Base-by-base conservation (phyloP, 2,797 vertebrate species). In the Parotocinclus haroldoi region DNA sequence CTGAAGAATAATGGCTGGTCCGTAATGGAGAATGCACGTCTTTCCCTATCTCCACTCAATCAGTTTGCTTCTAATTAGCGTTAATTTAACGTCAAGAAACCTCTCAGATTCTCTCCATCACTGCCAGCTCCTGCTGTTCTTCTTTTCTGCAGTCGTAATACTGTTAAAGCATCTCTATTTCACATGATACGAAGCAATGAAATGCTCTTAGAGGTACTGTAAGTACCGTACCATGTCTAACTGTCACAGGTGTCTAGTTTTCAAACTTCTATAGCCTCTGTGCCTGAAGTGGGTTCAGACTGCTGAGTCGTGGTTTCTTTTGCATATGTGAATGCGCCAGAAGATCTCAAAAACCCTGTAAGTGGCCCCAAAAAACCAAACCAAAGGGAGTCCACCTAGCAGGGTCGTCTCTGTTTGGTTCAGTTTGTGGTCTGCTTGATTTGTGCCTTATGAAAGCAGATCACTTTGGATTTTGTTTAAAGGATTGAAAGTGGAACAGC, bases 1-100 rank as follows among this genome's bases (percentile, higher is more conserved):
- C 58, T 37, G 40, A 64, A 74, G 75, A 79, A 64, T 58, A 76
- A 76, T 76, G 68, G 59, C 70, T 56, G 54, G 36, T 48, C 71
- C 14, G 50, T 74, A 73, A 76, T 49, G 65, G 55, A 60, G n/a
- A 56, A 57, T 67, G 59, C 65, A 49, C 62, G 48, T 71, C 9
- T 63, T 54, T 46, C 64, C 53, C 50, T 39, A 9, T 52, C 16
- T 12, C 50, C 38, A 56, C 61, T 62, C 69, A 74, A 81, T 80
- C 76, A 79, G 71, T 80, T 82, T 61, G 38, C 19, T 63, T 53
- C 69, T 77, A 80, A 80, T 82, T 82, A 75, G 66, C 71, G 69
- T 76, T 79, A 69, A 78, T 82, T 71, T 74, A 76, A 77, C 37
- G 80, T 67, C 76, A 68, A 58, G 66, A 66, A 51, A 50, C 3